Percentiles rank a stretch among this genome's conserved stretches.
These are phyloP conservation scores for Lethenteron reissneri DNA, from an alignment of 2,113 vertebrate genomes.

Conservation along the genomic window DNA sequence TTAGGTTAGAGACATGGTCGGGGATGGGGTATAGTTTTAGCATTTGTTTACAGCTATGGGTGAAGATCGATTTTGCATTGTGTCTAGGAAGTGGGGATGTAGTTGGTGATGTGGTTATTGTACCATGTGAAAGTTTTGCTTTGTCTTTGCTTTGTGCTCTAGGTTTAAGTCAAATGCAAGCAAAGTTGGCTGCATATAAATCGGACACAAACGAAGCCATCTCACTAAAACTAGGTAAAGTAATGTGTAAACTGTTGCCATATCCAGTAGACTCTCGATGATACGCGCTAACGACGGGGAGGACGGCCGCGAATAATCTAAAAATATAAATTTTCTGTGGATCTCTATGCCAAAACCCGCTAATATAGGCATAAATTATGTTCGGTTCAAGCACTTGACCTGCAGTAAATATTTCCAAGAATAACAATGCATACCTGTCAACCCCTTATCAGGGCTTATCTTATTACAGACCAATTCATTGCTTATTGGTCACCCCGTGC, in stretches of 20 bases:
- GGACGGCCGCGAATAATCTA: background rate
- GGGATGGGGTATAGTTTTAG: too few species aligned
- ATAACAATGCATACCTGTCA: too few species aligned
- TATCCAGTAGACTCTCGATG: background rate
- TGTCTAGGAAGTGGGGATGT: too few species aligned
- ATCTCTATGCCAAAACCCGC: background rate
- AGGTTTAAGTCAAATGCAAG: conserved; percentile 71
- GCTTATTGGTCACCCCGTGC: too few species aligned
- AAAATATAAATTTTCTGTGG: background rate
- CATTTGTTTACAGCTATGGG: too few species aligned
- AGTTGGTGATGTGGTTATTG: too few species aligned
- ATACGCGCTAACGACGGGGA: background rate
- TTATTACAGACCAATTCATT: too few species aligned
- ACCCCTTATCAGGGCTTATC: too few species aligned
- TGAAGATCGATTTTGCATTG: too few species aligned
- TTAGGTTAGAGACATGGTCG: too few species aligned
- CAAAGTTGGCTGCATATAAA: conserved; percentile 88
- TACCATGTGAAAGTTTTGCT: too few species aligned
- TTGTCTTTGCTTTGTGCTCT: background rate
- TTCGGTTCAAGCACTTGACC: background rate
- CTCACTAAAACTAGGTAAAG: conserved; percentile 66
- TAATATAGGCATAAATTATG: background rate
- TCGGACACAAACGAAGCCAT: conserved; percentile 92
- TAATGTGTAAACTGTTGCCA: background rate
- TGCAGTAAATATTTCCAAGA: background rate